Percentiles rank a stretch among this genome's conserved stretches.
Conservation (phyloP, 2,888 invertebrate species). For the Neria commutata region DNA sequence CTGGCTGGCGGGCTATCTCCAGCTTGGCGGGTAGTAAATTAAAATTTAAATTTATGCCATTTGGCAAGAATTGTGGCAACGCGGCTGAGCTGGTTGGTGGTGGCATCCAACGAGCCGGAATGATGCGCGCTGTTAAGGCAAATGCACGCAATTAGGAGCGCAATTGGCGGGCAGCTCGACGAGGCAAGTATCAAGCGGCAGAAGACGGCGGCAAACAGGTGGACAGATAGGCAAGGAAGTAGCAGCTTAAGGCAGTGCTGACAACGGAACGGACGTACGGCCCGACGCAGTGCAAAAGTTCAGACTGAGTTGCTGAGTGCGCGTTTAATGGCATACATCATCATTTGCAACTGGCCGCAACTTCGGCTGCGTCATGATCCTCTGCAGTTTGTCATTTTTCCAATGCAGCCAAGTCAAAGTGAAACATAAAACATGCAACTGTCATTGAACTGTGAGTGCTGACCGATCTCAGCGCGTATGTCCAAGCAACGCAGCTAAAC, state of each 20-base stretch:
- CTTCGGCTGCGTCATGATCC: no score
- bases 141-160: neutral
- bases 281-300: no score
- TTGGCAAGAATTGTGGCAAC: slow-evolving; percentile 21
- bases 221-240: neutral
- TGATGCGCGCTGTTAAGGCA: neutral
- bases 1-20: no score
- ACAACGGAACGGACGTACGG: neutral
- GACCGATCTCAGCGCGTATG: no score
- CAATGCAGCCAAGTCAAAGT: no score
- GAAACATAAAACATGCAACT: no score
- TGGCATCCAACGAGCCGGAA: neutral
- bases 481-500: no score
- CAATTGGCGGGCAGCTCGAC: neutral
- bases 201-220: neutral
- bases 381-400: no score
- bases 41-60: slow-evolving; percentile 57
- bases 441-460: no score
- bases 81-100: neutral
- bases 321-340: no score
- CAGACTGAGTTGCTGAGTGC: no score
- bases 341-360: neutral
- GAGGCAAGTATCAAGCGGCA: neutral
- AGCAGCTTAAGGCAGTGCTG: neutral
- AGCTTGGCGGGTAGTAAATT: slow-evolving; percentile 48